A percentile compares a stretch with the other conserved stretches of the same genome.
Evolutionary conservation across 2,888 invertebrate genomes (phyloP).

Genomic region (Xylota segnis): DNA sequence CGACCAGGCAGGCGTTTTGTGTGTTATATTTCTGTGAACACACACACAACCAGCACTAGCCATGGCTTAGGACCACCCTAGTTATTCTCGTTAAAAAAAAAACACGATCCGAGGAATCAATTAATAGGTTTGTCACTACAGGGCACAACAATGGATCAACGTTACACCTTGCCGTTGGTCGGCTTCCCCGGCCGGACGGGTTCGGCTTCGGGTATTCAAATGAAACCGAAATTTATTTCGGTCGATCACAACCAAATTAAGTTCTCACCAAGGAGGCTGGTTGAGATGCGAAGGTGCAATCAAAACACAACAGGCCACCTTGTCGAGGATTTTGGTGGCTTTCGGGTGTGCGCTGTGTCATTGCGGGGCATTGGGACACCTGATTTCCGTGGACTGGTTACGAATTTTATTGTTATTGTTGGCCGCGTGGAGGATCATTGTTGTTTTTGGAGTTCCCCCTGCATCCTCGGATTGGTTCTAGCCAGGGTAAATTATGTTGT

Average conservation of each 20-base stretch:
- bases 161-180: slow-evolving; percentile 55
- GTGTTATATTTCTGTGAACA: slow-evolving; percentile 47
- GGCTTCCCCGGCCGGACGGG: not conserved
- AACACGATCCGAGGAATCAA: slow-evolving; percentile 64
- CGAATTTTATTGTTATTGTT: slow-evolving; percentile 53
- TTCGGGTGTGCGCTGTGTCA: slow-evolving; percentile 23
- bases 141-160: slow-evolving; percentile 49
- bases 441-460: slow-evolving; percentile 25
- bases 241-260: slow-evolving; percentile 69
- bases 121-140: slow-evolving; percentile 66
- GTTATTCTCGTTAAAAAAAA: slow-evolving; percentile 45
- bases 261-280: slow-evolving; percentile 31
- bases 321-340: slow-evolving; percentile 1
- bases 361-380: slow-evolving; percentile 56
- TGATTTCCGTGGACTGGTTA: slow-evolving; percentile 56
- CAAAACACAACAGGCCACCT: slow-evolving; percentile 5
- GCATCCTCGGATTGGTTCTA: slow-evolving; percentile 41
- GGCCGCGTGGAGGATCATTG: slow-evolving; percentile 8
- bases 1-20: slow-evolving; percentile 56
- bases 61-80: slow-evolving; percentile 70
- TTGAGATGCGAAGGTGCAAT: slow-evolving; percentile 12
- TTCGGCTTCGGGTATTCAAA: slow-evolving; percentile 59
- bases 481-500: slow-evolving; percentile 71
- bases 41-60: slow-evolving; percentile 8
- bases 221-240: slow-evolving; percentile 60